phyloP scores from a whole-genome alignment of 2,113 vertebrate species.

The Myanophis thanlyinensis region DNA sequence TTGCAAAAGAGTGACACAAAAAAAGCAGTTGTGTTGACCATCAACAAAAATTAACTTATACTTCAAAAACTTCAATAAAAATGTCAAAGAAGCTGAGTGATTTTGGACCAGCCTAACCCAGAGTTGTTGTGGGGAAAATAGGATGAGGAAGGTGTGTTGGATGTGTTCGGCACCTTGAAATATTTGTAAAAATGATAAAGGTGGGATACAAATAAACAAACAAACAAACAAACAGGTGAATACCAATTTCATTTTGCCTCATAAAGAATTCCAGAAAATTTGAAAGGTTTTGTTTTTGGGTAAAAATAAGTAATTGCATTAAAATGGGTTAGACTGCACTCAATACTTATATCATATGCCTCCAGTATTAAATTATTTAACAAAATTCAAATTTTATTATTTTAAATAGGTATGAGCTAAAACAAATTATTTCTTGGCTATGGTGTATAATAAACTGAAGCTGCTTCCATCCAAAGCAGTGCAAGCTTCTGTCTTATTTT shows the following conservation, averaged over 20 bases:
- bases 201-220: not conserved
- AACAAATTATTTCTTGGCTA: not conserved
- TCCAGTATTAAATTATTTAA: not conserved
- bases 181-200: not conserved
- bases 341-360: not conserved
- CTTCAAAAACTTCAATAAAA: not conserved
- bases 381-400: not conserved
- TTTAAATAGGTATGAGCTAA: not conserved
- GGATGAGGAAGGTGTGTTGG: not conserved
- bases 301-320: not conserved
- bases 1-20: not conserved
- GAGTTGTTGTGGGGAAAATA: not conserved
- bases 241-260: not conserved
- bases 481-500: not conserved
- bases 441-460: not conserved
- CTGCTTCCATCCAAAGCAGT: not conserved
- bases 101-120: not conserved
- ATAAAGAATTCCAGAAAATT: not conserved
- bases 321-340: not conserved
- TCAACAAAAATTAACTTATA: not conserved
- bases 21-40: not conserved
- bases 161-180: not conserved
- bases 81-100: not conserved
- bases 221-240: not conserved
- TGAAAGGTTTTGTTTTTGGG: not conserved